Conservation (phyloP, 2,888 invertebrate species). For the Leptopilina drosophilae region DNA sequence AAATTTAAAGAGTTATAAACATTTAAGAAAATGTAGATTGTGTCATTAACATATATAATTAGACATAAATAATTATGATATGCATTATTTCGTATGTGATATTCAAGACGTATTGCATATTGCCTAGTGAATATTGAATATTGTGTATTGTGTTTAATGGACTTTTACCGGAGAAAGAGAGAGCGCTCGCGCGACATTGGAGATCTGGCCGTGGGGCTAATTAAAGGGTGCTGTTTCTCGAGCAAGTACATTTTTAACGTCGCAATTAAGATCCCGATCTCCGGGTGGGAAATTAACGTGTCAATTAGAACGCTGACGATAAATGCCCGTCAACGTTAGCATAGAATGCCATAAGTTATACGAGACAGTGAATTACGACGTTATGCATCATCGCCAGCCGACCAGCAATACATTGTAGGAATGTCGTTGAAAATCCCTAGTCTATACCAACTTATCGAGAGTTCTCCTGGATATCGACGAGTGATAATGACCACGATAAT, state of each 20-base stretch:
- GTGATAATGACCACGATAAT: conserved; percentile 54
- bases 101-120: no score
- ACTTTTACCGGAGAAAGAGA: background rate
- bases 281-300: conserved; percentile 68
- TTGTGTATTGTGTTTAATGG: background rate
- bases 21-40: no score
- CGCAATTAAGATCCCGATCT: conserved; percentile 62
- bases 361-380: conserved; percentile 68
- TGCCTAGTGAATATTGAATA: background rate
- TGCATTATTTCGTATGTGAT: no score
- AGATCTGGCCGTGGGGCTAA: conserved; percentile 49
- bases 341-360: conserved; percentile 61
- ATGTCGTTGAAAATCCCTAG: conserved; percentile 60
- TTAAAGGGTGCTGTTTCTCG: conserved; percentile 52
- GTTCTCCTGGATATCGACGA: conserved; percentile 46
- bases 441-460: conserved; percentile 60
- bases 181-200: background rate
- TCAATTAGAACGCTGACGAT: conserved; percentile 71
- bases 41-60: no score
- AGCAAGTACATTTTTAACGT: conserved; percentile 56
- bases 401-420: conserved; percentile 59
- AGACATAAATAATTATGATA: no score
- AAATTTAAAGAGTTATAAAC: no score
- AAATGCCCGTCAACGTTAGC: conserved; percentile 69
- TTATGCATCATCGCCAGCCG: conserved; percentile 63